Conservation (phyloP, 2,888 invertebrate species). For the Cacoxenus indagator region DNA sequence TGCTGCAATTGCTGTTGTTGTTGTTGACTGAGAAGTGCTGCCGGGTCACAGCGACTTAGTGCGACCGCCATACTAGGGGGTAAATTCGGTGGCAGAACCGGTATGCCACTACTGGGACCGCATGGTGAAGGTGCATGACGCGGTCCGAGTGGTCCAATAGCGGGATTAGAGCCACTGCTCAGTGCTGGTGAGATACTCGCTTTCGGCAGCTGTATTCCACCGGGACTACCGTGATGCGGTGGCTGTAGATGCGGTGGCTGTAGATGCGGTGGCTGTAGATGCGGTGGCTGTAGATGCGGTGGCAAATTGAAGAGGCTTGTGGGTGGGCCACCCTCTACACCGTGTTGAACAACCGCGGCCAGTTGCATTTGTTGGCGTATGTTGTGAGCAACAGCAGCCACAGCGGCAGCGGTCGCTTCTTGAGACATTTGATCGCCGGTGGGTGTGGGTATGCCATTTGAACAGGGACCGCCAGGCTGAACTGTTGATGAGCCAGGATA, state of each 20-base stretch:
- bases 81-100: slow-evolving; percentile 52
- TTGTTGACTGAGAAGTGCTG: slow-evolving; percentile 55
- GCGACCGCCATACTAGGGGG: slow-evolving; percentile 67
- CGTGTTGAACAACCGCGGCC: slow-evolving; percentile 75
- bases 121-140: slow-evolving; percentile 64
- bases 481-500: slow-evolving; percentile 72
- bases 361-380: slow-evolving; percentile 84
- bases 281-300: slow-evolving; percentile 46
- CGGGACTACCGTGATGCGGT: slow-evolving; percentile 34
- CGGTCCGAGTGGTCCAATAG: slow-evolving; percentile 45
- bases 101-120: slow-evolving; percentile 55
- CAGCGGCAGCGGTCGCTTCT: slow-evolving; percentile 85
- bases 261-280: slow-evolving; percentile 54
- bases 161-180: slow-evolving; percentile 68
- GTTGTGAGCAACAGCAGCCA: slow-evolving; percentile 88
- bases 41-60: slow-evolving; percentile 59
- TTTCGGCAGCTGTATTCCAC: slow-evolving; percentile 63
- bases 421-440: slow-evolving; percentile 73
- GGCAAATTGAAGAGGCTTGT: slow-evolving; percentile 71
- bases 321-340: slow-evolving; percentile 68
- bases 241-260: slow-evolving; percentile 41
- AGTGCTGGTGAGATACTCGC: slow-evolving; percentile 69
- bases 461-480: slow-evolving; percentile 66
- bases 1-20: slow-evolving; percentile 61
- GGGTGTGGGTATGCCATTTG: slow-evolving; percentile 73